Evolutionary conservation across 2,888 invertebrate genomes (phyloP), one percentile per base, ranked within the genome.

Genomic region (Drosophila barbarae): DNA sequence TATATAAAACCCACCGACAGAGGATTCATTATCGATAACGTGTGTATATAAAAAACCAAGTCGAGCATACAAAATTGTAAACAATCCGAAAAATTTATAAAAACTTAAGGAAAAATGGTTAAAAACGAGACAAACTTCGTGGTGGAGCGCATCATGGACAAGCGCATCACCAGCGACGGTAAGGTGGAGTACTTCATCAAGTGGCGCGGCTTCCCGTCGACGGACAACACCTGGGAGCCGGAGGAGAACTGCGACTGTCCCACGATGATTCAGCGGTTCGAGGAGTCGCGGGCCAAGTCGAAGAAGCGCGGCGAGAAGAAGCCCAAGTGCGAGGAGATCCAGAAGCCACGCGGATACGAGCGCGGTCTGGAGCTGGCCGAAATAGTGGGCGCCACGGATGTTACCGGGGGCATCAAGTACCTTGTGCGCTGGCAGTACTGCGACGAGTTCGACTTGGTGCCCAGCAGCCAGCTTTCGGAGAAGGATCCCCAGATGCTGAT

Each of bases 221-320:
- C 93, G 8, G 97, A 98, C 76, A 98, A 98, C 84, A 98, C 98
- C 0, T 98, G 98, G 98, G 98, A 98, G 84, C 98, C 98, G 0
- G 96, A 96, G 85, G 96, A 96, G 77, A 96, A 97, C 85, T 91
- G 98, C 5, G 96, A 97, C 78, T 98, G 97, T 87, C 97, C 97
- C 1, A 95, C 95, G 71, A 90, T 96, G 23, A 96, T 96, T 74
- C 92, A 94, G 70, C 94, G 95, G 3, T 97, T 95, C 89, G 97
- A 98, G 87, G 94, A 94, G 13, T 94, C 94, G 0, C 92, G 94
- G 2, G 88, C 87, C 10, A 89, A 89, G 39, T 87, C 87, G 0
- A 88, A 85, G 92, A 92, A 91, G 91, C 87, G 89, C 5, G 81
- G 88, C 4, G 88, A 89, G 52, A 89, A 87, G 89, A 91, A 88